Conservation (phyloP, 2,888 invertebrate species). For the Lepas anatifera region DNA sequence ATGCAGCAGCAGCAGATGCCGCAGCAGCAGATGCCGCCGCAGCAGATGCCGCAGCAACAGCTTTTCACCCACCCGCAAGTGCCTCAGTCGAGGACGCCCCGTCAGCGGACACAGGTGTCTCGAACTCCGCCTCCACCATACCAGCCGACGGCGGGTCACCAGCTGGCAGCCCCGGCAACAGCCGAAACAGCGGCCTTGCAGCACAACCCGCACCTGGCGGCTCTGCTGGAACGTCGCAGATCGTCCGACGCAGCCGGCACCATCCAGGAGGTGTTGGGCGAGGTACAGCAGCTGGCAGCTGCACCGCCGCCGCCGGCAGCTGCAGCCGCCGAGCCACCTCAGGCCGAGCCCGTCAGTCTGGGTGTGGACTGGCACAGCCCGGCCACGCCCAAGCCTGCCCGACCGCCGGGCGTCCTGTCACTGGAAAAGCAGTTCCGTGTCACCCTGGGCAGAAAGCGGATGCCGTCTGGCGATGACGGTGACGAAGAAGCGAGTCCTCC, state of each 20-base stretch:
- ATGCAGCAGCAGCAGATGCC: not conserved
- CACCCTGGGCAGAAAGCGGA: not conserved
- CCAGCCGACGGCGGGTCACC: not conserved
- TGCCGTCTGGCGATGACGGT: not conserved
- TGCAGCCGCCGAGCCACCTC: not conserved
- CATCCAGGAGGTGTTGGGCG: too few relatives aligned
- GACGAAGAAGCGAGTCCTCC: not conserved
- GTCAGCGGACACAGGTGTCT: too few relatives aligned
- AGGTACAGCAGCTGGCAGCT: too few relatives aligned
- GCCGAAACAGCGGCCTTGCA: too few relatives aligned
- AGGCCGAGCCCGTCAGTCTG: not conserved
- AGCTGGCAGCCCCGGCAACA: too few relatives aligned
- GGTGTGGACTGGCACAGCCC: not conserved
- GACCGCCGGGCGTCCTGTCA: not conserved
- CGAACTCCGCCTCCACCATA: not conserved
- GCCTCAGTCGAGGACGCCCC: too few relatives aligned
- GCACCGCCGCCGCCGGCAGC: not conserved
- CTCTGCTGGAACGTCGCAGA: too few relatives aligned
- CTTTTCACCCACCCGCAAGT: too few relatives aligned
- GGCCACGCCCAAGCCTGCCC: not conserved
- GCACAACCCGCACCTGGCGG: too few relatives aligned
- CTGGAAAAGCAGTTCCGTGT: not conserved
- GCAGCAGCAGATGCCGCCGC: too few relatives aligned
- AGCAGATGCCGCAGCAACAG: too few relatives aligned
- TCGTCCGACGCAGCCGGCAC: too few relatives aligned